phyloP scores from a whole-genome alignment of 2,113 vertebrate genomes.

The Ailuropoda melanoleuca region DNA sequence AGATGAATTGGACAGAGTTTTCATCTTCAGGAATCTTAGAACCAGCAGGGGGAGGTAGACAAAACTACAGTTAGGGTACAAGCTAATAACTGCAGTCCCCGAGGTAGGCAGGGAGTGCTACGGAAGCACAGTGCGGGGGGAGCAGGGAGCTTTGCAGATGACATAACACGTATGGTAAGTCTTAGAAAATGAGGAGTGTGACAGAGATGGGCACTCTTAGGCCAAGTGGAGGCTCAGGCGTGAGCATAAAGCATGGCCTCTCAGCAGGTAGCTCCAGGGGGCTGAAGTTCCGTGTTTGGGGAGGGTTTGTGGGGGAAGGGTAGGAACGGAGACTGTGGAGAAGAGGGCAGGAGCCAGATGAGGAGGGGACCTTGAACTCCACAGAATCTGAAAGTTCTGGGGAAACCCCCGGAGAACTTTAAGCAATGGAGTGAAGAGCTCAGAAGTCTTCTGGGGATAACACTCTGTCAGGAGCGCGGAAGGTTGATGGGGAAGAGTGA shows the following conservation, averaged over 20 bases:
- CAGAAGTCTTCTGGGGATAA: background rate
- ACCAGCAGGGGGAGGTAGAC: background rate
- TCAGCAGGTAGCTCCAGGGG: background rate
- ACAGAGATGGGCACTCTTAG: background rate
- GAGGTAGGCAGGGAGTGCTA: background rate
- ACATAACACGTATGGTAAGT: background rate
- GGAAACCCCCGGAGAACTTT: background rate
- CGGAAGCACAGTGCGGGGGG: background rate
- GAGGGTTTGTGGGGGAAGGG: rapidly evolving
- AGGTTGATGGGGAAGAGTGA: background rate
- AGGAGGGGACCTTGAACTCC: background rate
- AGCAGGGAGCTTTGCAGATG: background rate
- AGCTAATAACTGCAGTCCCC: background rate
- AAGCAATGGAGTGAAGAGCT: background rate
- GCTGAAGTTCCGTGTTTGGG: background rate
- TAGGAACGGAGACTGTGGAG: background rate
- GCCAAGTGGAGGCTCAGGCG: background rate
- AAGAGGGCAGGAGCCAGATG: background rate
- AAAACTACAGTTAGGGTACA: background rate
- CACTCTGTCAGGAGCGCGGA: background rate
- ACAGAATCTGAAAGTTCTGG: background rate
- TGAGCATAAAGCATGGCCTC: background rate
- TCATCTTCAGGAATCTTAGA: background rate
- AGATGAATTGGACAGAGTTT: background rate
- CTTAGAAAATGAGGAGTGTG: background rate